phyloP scores from a whole-genome alignment of 1,140 invertebrate genomes.

The Ceratina calcarata region DNA sequence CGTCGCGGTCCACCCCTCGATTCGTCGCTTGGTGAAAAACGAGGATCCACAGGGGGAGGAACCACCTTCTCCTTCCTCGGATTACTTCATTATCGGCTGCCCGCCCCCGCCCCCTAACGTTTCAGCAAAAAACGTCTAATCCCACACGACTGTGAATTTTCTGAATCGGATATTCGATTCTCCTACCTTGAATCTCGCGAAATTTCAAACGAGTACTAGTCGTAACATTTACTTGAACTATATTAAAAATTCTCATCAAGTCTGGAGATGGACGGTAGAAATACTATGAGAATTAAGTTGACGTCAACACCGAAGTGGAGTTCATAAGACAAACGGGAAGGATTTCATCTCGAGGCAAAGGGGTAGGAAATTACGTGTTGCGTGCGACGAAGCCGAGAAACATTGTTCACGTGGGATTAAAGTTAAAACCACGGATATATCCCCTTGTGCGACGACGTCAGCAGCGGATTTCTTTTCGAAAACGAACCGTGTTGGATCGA shows the following conservation, averaged over 20 bases:
- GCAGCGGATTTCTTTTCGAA: constrained; percentile 9
- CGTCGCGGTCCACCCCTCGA: constrained; percentile 33
- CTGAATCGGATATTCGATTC: constrained; percentile 26
- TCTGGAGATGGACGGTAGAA: too few relatives aligned
- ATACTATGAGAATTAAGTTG: too few relatives aligned
- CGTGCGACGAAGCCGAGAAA: constrained; percentile 58
- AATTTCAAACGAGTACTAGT: neutral
- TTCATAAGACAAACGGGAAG: neutral
- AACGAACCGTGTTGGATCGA: constrained; percentile 10
- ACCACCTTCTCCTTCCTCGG: constrained; percentile 49
- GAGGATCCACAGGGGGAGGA: constrained; percentile 11
- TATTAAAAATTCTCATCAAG: too few relatives aligned
- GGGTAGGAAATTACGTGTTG: constrained; percentile 58
- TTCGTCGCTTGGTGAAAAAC: constrained; percentile 37
- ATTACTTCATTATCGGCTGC: constrained; percentile 63
- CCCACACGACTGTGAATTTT: constrained; percentile 10
- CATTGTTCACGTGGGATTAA: constrained; percentile 62
- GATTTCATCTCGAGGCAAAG: neutral
- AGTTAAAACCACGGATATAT: constrained; percentile 53
- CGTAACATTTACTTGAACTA: too few relatives aligned
- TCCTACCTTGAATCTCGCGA: neutral
- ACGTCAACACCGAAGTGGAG: neutral
- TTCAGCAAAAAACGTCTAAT: neutral
- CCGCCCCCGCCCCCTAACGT: constrained; percentile 41
- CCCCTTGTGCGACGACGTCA: constrained; percentile 27